Evolutionary conservation across 2,888 invertebrate species (phyloP).

Genomic region (Cantharis rustica): DNA sequence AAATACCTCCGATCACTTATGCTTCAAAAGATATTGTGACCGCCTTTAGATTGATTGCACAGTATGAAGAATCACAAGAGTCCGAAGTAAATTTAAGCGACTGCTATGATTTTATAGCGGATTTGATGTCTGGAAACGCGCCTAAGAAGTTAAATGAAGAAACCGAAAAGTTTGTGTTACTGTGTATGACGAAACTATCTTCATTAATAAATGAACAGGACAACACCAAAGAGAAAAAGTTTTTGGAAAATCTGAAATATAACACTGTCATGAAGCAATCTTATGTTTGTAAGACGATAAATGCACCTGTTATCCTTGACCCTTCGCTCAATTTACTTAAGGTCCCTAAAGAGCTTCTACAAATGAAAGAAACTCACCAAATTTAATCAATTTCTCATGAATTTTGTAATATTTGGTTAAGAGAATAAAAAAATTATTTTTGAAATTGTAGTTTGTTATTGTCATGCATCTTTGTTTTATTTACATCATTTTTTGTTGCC

Average conservation of each 20-base stretch:
- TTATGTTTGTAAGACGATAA: neutral
- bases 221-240: neutral
- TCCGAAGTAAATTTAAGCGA: conserved; percentile 3
- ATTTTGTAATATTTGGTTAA: neutral
- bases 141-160: conserved; percentile 1
- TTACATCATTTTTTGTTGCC: too few relatives aligned
- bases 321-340: conserved; percentile 5
- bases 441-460: too few relatives aligned
- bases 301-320: neutral
- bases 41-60: conserved; percentile 6
- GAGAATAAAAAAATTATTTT: too few relatives aligned
- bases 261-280: neutral
- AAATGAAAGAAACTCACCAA: neutral
- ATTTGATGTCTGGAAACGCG: neutral
- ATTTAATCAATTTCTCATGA: too few relatives aligned
- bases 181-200: neutral
- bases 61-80: conserved; percentile 3
- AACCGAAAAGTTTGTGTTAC: conserved; percentile 1
- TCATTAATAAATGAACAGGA: neutral
- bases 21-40: neutral
- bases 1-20: neutral
- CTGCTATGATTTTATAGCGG: conserved; percentile 6
- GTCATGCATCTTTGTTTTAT: too few relatives aligned
- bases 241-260: neutral
- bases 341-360: conserved; percentile 1